Evolutionary conservation across 2,888 invertebrate species (phyloP), one percentile per base, ranked within the genome.

Genomic region (Catocala nupta): DNA sequence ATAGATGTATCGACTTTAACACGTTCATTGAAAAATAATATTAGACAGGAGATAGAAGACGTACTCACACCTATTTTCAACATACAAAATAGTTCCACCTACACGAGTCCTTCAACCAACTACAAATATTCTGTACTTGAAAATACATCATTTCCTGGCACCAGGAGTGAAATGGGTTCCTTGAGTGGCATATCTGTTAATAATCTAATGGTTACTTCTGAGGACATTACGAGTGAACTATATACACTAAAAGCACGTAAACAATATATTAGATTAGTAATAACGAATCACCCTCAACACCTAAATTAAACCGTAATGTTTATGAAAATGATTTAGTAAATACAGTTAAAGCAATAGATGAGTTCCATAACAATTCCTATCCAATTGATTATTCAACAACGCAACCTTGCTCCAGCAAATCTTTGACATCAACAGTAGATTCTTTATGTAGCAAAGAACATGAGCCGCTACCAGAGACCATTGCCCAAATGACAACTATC

Each of bases 331-430:
- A 8, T 49, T 49, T 49, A 16, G 16, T 49, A 16, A 49, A 33
- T 13, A 47, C 49, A 16, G 49, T 13, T 16, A 49, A 49, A 49
- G 12, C 33, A 49, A 49, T 49, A 16, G 11, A 49, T 49, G 49
- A 49, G 49, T 49, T 49, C 49, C 16, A 49, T 49, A 49, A 49
- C 49, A 49, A 49, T 49, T 49, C 25, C 33, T 49, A 16, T 49
- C 49, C 49, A 33, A 49, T 49, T 16, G 49, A 49, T 33, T 49
- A 49, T 16, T 49, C 49, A 49, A 49, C 33, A 33, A 16, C 16
- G 16, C 25, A 49, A 49, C 49, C 49, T 49, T 12, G 13, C 49
- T 49, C 25, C 49, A 49, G 49, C 13, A 49, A 49, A 49, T 49
- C 49, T 16, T 16, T 49, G 49, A 11, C 49, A 49, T 49, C 49